Base-by-base conservation (phyloP, 2,113 vertebrate species). In the Eleginops maclovinus region DNA sequence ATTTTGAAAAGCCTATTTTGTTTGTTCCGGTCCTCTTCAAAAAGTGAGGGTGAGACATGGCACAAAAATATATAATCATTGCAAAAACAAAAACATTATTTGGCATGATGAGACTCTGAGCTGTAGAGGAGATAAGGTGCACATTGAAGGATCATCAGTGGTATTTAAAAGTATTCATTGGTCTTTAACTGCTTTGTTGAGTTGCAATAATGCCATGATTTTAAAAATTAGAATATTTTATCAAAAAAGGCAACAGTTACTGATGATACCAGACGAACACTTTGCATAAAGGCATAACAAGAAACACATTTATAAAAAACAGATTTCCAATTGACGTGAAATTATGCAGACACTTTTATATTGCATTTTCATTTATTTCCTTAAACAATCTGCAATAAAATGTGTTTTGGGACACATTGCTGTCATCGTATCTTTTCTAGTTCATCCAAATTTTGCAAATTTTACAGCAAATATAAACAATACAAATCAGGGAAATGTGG, bases 21-120 rank as follows among this genome's bases (percentile, higher is more conserved):
- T 46, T 69, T 62, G 51, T 65, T 86, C 24, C 0, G 46, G 59
- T 81, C 62, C 26, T 58, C 61, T 78, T 77, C 49, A 50, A 72
- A 50, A 72, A 28, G 49, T 55, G 19, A 17, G 68, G 15, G 12
- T 50, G 46, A n/a, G n/a, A 76, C 61, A 59, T 74, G 72, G 47
- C 53, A 82, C 26, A 64, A 75, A 79, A 54, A 53, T 3, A 55
- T 31, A 92, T 68, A 46, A 95, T 94, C 95, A 94, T 89, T 94
- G 93, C 91, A 94, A 95, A 49, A 10, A 54, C 31, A 46, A 49
- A 93, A 92, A 96, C 88, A 93, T 95, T 46, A 73, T 87, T 66
- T 78, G 70, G 61, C 31, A 31, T 76, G 31, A 55, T 54, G 61
- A 67, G 28, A 65, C 40, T 62, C 22, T 22, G 55, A 68, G 68